Base-by-base conservation (phyloP, 2,888 invertebrate species). In the Neuroscelio doddi region DNA sequence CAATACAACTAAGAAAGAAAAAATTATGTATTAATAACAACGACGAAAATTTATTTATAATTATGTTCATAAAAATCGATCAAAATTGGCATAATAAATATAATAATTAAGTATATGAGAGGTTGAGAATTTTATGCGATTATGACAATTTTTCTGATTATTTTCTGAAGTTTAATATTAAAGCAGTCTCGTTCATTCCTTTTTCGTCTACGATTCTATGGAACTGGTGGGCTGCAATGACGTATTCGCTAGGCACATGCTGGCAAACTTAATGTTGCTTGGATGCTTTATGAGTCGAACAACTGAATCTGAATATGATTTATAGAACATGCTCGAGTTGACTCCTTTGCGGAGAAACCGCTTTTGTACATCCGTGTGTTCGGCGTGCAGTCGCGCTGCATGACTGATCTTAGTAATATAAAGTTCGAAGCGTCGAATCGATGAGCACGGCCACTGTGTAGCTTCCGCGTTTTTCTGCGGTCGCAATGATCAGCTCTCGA, bases 271-370 rank as follows among this genome's bases (percentile, higher is more conserved):
- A 57, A 67, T 39, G 64, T 62, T 65, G 27, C 63, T 27, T 53
- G 50, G 58, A 32, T 71, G 47, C 56, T 73, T 75, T 69, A 74
- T 69, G 74, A 68, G 64, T 64, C 65, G 61, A 71, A 71, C 73
- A 75, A 74, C 73, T 75, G 74, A 74, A 73, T 74, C 71, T 67
- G 73, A 77, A 71, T 73, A 76, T 78, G 76, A 78, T 76, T 78
- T 79, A 79, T 65, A 55, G 63, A 50, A 47, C 52, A 36, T 41
- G 62, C 38, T 61, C 53, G 70, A 64, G 52, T 56, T 68, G 68
- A 59, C 67, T 70, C 49, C 32, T 58, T 63, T 66, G 29, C 53
- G 50, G 63, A 57, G 55, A 36, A 50, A 47, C 49, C 52, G 49
- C 39, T 38, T 53, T 53, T 64, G 38, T 55, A 47, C 56, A 64